Evolutionary conservation across 2,888 invertebrate genomes (phyloP).

Genomic region (Penaeus monodon): DNA sequence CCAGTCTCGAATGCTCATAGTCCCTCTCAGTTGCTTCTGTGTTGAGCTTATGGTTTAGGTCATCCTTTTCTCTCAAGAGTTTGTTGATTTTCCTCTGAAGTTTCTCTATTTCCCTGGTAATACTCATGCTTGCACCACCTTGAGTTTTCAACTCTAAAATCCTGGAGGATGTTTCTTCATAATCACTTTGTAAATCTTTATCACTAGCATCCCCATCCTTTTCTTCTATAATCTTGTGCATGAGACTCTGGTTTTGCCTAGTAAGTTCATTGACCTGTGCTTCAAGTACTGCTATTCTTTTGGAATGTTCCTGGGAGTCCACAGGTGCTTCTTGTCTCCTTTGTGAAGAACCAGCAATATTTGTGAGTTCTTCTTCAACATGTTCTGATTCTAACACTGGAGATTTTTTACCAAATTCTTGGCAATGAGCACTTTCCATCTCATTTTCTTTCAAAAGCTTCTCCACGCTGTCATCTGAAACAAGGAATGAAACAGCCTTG

Average conservation of each 20-base stretch:
- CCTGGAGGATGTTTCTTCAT: background rate
- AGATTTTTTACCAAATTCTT: background rate
- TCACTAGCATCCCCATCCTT: background rate
- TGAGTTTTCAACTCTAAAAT: background rate
- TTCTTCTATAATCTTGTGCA: constrained; percentile 25
- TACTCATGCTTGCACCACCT: background rate
- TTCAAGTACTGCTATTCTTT: constrained; percentile 9
- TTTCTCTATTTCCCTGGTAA: constrained; percentile 16
- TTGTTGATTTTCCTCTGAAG: constrained; percentile 39
- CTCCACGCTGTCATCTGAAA: constrained; percentile 1
- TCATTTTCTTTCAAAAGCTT: background rate
- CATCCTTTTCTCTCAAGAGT: constrained; percentile 32
- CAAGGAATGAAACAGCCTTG: constrained; percentile 29
- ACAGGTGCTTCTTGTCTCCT: no score
- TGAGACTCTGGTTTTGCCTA: constrained; percentile 24
- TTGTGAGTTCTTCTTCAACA: background rate
- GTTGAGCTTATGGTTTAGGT: constrained; percentile 30
- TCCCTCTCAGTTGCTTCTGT: constrained; percentile 48
- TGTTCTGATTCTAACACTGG: background rate
- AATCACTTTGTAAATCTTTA: background rate
- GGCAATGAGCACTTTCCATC: background rate
- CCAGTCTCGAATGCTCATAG: constrained; percentile 44
- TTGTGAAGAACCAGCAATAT: no score
- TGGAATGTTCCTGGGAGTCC: no score
- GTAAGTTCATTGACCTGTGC: constrained; percentile 7